phyloP scores from a whole-genome alignment of 2,797 vertebrate genomes.

The Pterois miles region DNA sequence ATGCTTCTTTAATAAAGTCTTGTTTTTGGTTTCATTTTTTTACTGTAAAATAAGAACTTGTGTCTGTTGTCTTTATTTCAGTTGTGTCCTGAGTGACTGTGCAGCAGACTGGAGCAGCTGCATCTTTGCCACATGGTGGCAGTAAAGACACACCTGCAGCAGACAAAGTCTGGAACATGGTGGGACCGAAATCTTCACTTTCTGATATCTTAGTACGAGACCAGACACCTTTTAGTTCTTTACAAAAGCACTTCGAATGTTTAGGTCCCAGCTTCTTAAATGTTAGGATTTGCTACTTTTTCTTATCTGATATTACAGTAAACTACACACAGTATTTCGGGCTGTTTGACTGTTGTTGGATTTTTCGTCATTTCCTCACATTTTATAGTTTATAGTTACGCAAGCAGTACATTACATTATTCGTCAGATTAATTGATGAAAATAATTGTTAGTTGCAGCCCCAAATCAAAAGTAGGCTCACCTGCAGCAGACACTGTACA shows the following conservation, averaged over 20 bases:
- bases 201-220: not conserved
- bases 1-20: conserved; percentile 92
- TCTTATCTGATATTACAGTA: no score
- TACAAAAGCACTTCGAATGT: not conserved
- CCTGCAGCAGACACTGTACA: not conserved
- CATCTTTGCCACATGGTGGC: conserved; percentile 54
- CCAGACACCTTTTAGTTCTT: not conserved
- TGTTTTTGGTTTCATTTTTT: conserved; percentile 87
- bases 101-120: not conserved
- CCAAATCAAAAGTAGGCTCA: not conserved
- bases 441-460: no score
- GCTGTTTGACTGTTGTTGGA: no score
- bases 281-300: no score
- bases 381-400: no score
- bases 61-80: conserved; percentile 60
- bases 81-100: not conserved
- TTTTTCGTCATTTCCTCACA: no score
- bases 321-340: no score
- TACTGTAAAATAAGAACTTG: conserved; percentile 83
- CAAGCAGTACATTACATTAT: no score
- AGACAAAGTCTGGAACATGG: not conserved
- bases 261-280: no score
- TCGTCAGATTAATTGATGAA: no score
- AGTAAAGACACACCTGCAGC: conserved; percentile 26
- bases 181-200: not conserved